Evolutionary conservation across 2,888 invertebrate species (phyloP).

Genomic region (Ophonus ardosiacus): DNA sequence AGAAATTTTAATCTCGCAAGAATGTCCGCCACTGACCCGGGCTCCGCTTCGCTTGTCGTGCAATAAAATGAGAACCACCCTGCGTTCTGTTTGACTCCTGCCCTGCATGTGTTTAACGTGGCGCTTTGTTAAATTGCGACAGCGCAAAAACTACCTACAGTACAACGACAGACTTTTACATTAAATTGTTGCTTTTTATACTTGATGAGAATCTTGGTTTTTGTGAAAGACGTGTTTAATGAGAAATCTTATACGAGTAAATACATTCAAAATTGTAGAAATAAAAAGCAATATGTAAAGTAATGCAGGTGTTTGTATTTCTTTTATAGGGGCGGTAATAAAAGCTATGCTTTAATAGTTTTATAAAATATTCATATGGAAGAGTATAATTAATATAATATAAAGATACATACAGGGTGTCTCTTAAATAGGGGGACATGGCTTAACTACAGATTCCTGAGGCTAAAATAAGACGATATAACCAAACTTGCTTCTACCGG

Average conservation of each 20-base stretch:
- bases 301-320: no score
- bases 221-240: background rate
- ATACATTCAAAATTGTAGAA: no score
- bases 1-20: slow-evolving; percentile 63
- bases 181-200: slow-evolving; percentile 2
- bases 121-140: slow-evolving; percentile 14
- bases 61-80: slow-evolving; percentile 19
- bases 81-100: slow-evolving; percentile 18
- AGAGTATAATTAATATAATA: no score
- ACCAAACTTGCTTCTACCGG: no score
- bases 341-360: no score
- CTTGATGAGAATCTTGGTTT: background rate
- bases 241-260: background rate
- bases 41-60: slow-evolving; percentile 1
- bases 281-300: no score
- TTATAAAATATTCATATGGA: no score
- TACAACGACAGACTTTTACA: background rate
- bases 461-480: no score
- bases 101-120: slow-evolving; percentile 41
- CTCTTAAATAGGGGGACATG: no score
- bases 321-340: no score
- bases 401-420: no score
- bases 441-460: no score
- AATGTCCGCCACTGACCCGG: slow-evolving; percentile 52
- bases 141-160: background rate